A percentile compares a stretch with the other conserved stretches of the same genome.
phyloP scores from a whole-genome alignment of 2,797 vertebrate genomes.

The Lagodon rhomboides region DNA sequence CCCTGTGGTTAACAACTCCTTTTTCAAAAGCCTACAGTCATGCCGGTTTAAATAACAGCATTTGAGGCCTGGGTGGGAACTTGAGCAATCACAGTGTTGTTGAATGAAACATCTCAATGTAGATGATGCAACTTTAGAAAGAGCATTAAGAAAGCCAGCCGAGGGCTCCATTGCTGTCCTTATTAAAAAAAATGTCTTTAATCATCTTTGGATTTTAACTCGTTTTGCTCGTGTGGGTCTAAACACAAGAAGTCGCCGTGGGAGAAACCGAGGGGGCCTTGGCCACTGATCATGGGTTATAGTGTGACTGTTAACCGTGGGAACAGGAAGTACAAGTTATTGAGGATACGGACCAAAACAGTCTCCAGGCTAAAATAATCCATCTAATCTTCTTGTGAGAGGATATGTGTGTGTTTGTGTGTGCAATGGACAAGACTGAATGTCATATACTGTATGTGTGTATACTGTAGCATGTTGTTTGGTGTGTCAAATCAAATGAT shows the following conservation, averaged over 20 bases:
- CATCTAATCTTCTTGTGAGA: conserved; percentile 70
- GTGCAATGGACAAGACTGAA: not conserved
- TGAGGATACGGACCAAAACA: conserved; percentile 72
- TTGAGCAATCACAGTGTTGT: conserved; percentile 43
- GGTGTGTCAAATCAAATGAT: conserved; percentile 29
- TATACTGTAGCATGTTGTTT: conserved; percentile 5
- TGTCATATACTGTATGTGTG: not conserved
- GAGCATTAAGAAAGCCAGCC: conserved; percentile 9
- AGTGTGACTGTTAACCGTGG: conserved; percentile 72
- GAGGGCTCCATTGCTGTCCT: conserved; percentile 21
- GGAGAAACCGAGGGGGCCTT: conserved; percentile 63
- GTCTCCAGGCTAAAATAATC: conserved; percentile 77
- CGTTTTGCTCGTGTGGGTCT: conserved; percentile 35
- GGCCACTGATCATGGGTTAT: conserved; percentile 55
- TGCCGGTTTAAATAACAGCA: conserved; percentile 57
- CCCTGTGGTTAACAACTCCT: conserved; percentile 64
- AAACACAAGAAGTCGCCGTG: conserved; percentile 44
- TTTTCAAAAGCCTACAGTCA: conserved; percentile 53
- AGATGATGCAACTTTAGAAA: conserved; percentile 44
- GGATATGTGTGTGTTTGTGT: conserved; percentile 28
- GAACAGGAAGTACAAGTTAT: conserved; percentile 85
- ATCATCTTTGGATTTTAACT: conserved; percentile 47
- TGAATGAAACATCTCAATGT: conserved; percentile 49
- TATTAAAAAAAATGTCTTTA: conserved; percentile 48
- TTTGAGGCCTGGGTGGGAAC: conserved; percentile 63